Conservation (phyloP, 2,113 vertebrate species). For the Vidua macroura region DNA sequence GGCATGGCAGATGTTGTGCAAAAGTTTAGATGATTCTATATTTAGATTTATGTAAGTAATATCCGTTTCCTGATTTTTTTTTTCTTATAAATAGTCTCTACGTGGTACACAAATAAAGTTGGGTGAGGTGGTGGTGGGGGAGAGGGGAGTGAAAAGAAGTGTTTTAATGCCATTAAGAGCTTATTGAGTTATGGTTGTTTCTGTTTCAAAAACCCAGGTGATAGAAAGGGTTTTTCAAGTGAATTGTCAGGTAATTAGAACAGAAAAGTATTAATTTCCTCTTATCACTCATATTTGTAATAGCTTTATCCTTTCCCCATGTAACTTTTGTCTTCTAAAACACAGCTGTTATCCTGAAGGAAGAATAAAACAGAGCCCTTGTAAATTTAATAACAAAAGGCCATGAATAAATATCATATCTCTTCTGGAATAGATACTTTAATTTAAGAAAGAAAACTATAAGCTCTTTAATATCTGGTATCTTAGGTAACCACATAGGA, state of each 20-base stretch:
- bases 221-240: neutral
- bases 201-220: neutral
- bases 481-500: neutral
- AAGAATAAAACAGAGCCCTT: neutral
- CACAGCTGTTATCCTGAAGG: neutral
- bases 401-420: neutral
- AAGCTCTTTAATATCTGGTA: neutral
- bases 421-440: neutral
- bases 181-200: neutral
- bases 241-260: neutral
- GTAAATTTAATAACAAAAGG: neutral
- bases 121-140: accelerated
- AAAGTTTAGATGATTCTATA: neutral
- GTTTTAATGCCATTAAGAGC: neutral
- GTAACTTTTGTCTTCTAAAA: neutral
- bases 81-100: neutral
- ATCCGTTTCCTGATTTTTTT: neutral
- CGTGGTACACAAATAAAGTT: neutral
- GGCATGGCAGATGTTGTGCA: neutral
- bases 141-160: neutral
- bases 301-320: neutral
- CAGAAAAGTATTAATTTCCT: neutral
- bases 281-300: neutral
- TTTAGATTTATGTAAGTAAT: neutral
- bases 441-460: neutral